Evolutionary conservation across 2,888 invertebrate species (phyloP).

Genomic region (Lagria hirta): DNA sequence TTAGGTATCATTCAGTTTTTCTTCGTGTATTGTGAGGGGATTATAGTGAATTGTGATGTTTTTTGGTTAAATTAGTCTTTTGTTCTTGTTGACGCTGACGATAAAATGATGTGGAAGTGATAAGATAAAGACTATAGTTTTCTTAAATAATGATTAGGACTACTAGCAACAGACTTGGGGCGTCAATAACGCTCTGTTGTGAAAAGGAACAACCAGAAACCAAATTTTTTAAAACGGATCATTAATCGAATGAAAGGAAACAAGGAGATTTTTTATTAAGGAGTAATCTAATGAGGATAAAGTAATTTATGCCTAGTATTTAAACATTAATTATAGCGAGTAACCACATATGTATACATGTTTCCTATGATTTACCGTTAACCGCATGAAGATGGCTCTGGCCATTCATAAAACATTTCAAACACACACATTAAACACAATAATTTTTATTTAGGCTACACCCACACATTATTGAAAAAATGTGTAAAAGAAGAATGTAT

Average conservation of each 20-base stretch:
- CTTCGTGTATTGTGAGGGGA: constrained; percentile 15
- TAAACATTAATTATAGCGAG: constrained; percentile 49
- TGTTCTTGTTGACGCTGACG: constrained; percentile 15
- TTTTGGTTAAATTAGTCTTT: constrained; percentile 10
- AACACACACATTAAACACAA: too few species aligned
- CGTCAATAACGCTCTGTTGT: constrained; percentile 38
- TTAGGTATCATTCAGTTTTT: constrained; percentile 9
- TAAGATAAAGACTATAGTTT: constrained; percentile 2
- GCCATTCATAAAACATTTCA: constrained; percentile 27
- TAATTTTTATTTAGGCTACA: too few species aligned
- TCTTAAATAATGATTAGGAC: background rate
- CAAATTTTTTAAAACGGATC: constrained; percentile 10
- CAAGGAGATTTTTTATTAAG: constrained; percentile 41
- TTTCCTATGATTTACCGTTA: constrained; percentile 50
- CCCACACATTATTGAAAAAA: too few species aligned
- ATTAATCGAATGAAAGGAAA: constrained; percentile 29
- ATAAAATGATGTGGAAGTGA: constrained; percentile 17
- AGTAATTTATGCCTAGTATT: constrained; percentile 54
- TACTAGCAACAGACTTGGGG: constrained; percentile 44
- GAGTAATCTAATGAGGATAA: constrained; percentile 44
- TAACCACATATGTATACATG: constrained; percentile 52
- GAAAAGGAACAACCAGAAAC: constrained; percentile 25
- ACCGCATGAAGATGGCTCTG: constrained; percentile 45
- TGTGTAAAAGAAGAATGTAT: too few species aligned
- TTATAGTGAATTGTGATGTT: constrained; percentile 25